These are phyloP conservation scores for Zeuzera pyrina DNA, from an alignment of 2,888 invertebrate genomes.

Conservation along the genomic window DNA sequence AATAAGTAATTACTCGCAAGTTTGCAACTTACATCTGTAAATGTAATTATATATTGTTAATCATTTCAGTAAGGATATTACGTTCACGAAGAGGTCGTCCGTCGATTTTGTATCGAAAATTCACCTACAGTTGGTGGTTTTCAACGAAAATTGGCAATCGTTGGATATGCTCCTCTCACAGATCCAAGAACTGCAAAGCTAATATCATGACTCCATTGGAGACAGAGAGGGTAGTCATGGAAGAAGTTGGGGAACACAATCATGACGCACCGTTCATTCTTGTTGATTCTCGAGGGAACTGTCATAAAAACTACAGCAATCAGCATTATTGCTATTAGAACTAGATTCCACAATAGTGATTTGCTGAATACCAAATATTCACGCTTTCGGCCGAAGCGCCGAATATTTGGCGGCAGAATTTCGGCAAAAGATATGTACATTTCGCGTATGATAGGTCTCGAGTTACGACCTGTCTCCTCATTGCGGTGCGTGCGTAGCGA, in stretches of 20 bases:
- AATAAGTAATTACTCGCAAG: too few species aligned
- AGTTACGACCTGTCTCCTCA: too few species aligned
- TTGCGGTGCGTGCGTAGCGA: too few species aligned
- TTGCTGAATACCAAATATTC: too few species aligned
- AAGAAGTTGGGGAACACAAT: neutral
- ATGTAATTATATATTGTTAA: neutral
- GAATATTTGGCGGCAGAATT: too few species aligned
- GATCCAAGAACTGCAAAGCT: neutral
- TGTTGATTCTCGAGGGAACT: too few species aligned
- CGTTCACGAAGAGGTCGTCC: conserved; percentile 15
- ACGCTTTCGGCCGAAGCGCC: too few species aligned
- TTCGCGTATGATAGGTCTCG: too few species aligned
- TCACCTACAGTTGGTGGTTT: conserved; percentile 12
- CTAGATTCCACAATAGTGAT: too few species aligned
- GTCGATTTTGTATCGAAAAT: conserved; percentile 12
- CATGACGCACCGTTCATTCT: neutral
- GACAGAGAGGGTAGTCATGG: neutral
- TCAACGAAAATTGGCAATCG: conserved; percentile 8
- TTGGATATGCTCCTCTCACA: neutral
- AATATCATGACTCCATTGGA: neutral
- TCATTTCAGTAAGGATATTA: conserved; percentile 9
- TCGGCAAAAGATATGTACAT: too few species aligned
- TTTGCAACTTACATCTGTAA: too few species aligned
- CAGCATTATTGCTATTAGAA: too few species aligned
- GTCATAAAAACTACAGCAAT: conserved; percentile 5